Evolutionary conservation across 1,140 invertebrate genomes (phyloP), one percentile per base, ranked within the genome.

Genomic region (Drosophila lini): DNA sequence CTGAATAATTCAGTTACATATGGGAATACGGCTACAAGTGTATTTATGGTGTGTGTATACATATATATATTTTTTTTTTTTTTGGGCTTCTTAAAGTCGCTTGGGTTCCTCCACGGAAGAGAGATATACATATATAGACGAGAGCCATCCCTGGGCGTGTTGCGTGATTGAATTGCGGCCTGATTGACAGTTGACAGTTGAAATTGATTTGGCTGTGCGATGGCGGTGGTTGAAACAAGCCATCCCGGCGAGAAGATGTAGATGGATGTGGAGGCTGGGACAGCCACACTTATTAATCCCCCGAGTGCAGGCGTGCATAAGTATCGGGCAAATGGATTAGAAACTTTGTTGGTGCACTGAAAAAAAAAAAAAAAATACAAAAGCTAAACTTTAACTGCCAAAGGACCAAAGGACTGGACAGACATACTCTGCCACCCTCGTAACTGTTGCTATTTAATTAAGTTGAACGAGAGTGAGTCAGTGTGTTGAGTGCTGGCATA

Each of bases 321-420:
- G 84, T 89, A 89, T 89, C 84, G 80, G 78, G 84, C 80, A 89
- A 89, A 89, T 88, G 84, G 84, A 88, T 88, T 89, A 88, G 84
- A 88, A 76, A 73, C 73, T 85, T 81, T 81, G 79, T 80, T 82
- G 80, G 50, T 53, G 47, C 65, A 69, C 65, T 34, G 65, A 1
- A 7, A 34, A 25, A 67, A 69, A n/a, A n/a, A n/a, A n/a, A 52
- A 10, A n/a, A 6, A 38, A 16, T 8, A 13, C 7, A 22, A 44
- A 47, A n/a, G 45, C 10, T 1, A 28, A 47, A 47, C 22, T 47
- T 25, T 25, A 47, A 47, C 44, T 15, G 1, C 5, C 22, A 3
- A 0, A 19, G 10, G 7, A 44, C 40, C 5, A 56, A 50, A 11
- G 44, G 38, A 62, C 22, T 16, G n/a, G 3, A 36, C 36, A 5